Percentiles rank a stretch among this genome's conserved stretches.
Conservation (phyloP, 1,140 invertebrate species). For the Phymorhynchus buccinoides region DNA sequence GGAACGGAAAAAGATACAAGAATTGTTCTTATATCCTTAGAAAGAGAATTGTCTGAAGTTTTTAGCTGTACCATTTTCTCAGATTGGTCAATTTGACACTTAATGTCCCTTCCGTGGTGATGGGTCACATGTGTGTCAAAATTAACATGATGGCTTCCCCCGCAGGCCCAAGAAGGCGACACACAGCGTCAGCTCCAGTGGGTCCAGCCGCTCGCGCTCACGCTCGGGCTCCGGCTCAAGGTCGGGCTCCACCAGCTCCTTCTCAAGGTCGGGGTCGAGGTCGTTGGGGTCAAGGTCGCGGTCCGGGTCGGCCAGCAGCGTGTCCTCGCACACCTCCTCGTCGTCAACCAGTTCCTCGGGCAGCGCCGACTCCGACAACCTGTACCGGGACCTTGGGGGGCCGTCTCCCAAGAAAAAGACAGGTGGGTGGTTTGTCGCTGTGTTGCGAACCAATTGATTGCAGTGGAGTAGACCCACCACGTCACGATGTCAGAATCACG, state of each 20-base stretch:
- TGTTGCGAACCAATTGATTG: no score
- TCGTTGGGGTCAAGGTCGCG: conserved; percentile 66
- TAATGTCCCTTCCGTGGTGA: no score
- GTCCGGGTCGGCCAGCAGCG: conserved; percentile 62
- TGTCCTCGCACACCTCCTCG: conserved; percentile 52
- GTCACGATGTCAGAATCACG: no score
- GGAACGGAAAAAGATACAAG: no score
- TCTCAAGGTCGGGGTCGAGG: conserved; percentile 66
- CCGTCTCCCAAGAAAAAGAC: conserved; percentile 44
- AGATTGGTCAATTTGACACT: no score
- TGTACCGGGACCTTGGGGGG: conserved; percentile 62
- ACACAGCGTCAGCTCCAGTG: conserved; percentile 42
- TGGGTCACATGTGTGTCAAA: no score
- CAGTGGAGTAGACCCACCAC: no score
- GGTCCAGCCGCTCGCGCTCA: conserved; percentile 67
- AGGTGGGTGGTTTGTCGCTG: conserved; percentile 30
- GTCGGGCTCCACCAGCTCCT: conserved; percentile 65
- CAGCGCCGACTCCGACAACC: conserved; percentile 63
- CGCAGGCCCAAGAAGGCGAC: conserved; percentile 38
- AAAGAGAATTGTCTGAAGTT: no score
- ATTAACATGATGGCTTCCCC: no score
- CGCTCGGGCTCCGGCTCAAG: conserved; percentile 60
- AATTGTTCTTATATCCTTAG: no score
- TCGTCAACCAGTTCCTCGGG: conserved; percentile 58
- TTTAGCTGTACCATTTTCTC: no score